Evolutionary conservation across 2,888 invertebrate species (phyloP).

Genomic region (Nomada ferruginata): DNA sequence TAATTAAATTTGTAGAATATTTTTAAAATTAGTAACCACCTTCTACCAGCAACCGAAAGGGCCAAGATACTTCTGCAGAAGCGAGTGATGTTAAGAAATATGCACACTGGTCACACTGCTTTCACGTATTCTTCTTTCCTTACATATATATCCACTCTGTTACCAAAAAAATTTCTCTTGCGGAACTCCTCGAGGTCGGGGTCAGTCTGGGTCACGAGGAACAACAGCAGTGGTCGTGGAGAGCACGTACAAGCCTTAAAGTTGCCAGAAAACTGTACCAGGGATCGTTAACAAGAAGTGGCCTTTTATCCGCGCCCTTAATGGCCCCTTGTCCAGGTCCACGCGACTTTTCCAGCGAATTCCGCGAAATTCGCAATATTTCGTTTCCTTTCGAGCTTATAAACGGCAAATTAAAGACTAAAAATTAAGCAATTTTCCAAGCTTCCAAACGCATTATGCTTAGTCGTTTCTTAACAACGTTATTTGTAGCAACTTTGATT

Average conservation of each 20-base stretch:
- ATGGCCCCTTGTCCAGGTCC: slow-evolving; percentile 65
- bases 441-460: no score
- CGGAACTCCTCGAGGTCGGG: background rate
- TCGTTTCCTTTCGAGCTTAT: background rate
- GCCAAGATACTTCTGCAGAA: no score
- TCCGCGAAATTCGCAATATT: slow-evolving; percentile 1
- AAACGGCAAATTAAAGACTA: background rate
- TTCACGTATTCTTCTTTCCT: background rate
- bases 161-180: background rate
- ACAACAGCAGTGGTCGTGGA: background rate
- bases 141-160: background rate
- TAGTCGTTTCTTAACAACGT: no score
- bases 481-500: no score
- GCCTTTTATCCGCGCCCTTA: slow-evolving; percentile 65
- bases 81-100: background rate
- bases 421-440: no score
- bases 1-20: no score
- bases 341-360: slow-evolving; percentile 25
- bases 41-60: no score
- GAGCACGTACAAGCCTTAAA: slow-evolving; percentile 40
- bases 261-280: slow-evolving; percentile 48
- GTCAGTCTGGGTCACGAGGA: slow-evolving; percentile 24
- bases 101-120: background rate
- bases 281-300: slow-evolving; percentile 67
- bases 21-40: no score